These are phyloP conservation scores for Dysidea cf. avara DNA, from an alignment of 37 sponge, comb jelly and placozoan genomes.

Conservation along the genomic window DNA sequence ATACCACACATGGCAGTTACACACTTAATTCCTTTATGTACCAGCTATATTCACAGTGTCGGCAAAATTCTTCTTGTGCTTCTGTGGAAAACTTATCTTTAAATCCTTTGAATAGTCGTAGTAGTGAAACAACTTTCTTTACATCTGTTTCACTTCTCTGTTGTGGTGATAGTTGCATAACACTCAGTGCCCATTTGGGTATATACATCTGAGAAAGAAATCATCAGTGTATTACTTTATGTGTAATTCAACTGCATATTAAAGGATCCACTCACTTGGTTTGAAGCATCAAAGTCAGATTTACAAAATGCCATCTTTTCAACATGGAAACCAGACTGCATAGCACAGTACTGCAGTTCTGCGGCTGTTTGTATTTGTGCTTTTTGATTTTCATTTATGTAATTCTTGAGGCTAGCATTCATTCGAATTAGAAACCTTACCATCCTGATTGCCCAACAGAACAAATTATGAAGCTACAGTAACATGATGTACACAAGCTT, in stretches of 20 bases:
- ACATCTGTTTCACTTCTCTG: conserved; percentile 23
- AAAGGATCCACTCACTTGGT: too few relatives aligned
- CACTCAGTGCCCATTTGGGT: conserved; percentile 45
- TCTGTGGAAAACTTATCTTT: conserved; percentile 12
- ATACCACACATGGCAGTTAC: too few relatives aligned
- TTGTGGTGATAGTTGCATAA: conserved; percentile 10
- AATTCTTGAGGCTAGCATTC: too few relatives aligned
- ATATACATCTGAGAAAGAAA: conserved; percentile 13
- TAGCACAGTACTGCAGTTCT: conserved; percentile 43
- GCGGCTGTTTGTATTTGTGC: too few relatives aligned
- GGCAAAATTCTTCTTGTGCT: conserved; percentile 33
- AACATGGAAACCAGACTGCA: conserved; percentile 27
- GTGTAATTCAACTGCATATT: not conserved
- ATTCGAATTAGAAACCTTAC: too few relatives aligned
- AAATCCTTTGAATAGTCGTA: conserved; percentile 30
- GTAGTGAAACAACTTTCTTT: conserved; percentile 11
- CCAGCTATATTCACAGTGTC: too few relatives aligned
- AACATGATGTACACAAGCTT: too few relatives aligned
- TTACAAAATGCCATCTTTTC: conserved; percentile 38
- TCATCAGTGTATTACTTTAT: too few relatives aligned
- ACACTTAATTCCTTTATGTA: too few relatives aligned
- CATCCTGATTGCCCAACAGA: too few relatives aligned
- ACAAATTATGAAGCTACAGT: too few relatives aligned
- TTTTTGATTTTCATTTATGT: too few relatives aligned
- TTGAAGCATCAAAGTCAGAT: conserved; percentile 2